Conservation (phyloP, 1,140 invertebrate genomes). For the Colletes gigas region DNA sequence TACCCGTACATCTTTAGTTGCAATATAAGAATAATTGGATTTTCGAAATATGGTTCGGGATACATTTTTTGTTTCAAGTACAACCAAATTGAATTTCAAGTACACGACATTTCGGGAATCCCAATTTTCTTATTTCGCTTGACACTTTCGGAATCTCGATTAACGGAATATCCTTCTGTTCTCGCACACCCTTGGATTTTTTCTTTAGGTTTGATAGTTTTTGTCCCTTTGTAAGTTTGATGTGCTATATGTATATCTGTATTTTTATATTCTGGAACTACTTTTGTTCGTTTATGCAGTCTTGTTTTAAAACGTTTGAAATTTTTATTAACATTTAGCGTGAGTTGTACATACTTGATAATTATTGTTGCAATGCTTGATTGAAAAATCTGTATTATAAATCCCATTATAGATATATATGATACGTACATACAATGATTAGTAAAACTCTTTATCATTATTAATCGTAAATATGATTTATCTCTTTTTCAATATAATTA, state of each 20-base stretch:
- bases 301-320: constrained; percentile 18
- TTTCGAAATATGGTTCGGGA: no score
- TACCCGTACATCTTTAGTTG: no score
- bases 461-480: constrained; percentile 10
- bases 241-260: constrained; percentile 22
- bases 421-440: constrained; percentile 32
- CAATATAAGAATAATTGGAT: no score
- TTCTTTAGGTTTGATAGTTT: not conserved
- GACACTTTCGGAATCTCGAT: no score
- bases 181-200: not conserved
- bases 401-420: constrained; percentile 16
- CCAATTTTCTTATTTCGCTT: no score
- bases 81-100: no score
- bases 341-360: constrained; percentile 8
- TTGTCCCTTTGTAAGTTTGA: constrained; percentile 11
- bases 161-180: no score
- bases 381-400: constrained; percentile 6
- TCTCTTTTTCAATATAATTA: not conserved
- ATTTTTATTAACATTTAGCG: constrained; percentile 11
- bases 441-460: not conserved
- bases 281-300: constrained; percentile 4
- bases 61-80: no score
- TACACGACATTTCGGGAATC: no score
- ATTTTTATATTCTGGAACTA: constrained; percentile 18
- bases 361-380: constrained; percentile 24